Percentiles rank a stretch among this genome's conserved stretches.
phyloP scores from a whole-genome alignment of 2,888 invertebrate species.

The Azorinus chamasolen region DNA sequence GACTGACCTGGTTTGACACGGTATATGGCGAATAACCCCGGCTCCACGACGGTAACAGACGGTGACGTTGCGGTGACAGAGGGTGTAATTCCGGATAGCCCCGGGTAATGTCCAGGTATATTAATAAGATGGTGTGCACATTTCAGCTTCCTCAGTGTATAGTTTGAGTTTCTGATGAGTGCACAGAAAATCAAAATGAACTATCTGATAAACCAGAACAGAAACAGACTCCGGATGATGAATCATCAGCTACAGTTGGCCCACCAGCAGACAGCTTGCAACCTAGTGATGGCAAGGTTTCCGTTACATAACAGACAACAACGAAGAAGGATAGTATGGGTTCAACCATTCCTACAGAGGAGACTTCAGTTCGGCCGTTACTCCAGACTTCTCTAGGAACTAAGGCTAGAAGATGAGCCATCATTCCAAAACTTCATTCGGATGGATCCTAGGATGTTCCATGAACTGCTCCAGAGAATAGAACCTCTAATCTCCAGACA shows the following conservation, averaged over 20 bases:
- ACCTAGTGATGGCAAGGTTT: constrained; percentile 9
- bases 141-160: too few relatives aligned
- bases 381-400: constrained; percentile 11
- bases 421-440: constrained; percentile 16
- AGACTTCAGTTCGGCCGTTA: constrained; percentile 15
- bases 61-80: too few relatives aligned
- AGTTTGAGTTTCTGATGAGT: too few relatives aligned
- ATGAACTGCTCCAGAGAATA: constrained; percentile 10
- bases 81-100: too few relatives aligned
- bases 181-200: too few relatives aligned
- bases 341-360: constrained; percentile 10
- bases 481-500: constrained; percentile 10
- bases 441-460: constrained; percentile 17
- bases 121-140: too few relatives aligned
- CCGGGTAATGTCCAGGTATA: too few relatives aligned
- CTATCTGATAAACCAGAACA: neutral
- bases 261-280: constrained; percentile 4
- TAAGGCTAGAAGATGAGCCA: constrained; percentile 4
- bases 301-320: constrained; percentile 12
- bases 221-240: neutral
- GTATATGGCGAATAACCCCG: too few relatives aligned
- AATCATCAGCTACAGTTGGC: constrained; percentile 12
- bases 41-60: too few relatives aligned
- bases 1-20: too few relatives aligned
- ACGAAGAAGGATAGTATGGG: constrained; percentile 7